phyloP scores from a whole-genome alignment of 2,797 vertebrate genomes.

The Helicolenus hilgendorfi region DNA sequence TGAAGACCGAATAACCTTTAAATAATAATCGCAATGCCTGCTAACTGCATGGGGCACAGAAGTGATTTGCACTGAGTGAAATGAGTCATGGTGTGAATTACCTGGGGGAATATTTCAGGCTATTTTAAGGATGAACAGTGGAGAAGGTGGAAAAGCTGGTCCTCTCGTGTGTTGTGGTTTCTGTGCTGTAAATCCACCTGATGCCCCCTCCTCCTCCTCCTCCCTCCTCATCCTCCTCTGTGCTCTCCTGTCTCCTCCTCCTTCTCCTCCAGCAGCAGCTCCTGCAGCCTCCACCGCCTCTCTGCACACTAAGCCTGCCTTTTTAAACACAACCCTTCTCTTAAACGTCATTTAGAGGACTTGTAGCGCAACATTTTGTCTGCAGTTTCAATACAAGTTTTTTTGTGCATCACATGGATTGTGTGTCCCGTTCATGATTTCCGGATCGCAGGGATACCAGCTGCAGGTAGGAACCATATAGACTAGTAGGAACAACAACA shows the following conservation, averaged over 20 bases:
- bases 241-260: neutral
- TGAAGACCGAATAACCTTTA: neutral
- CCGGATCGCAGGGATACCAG: slow-evolving; percentile 3
- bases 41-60: neutral
- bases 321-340: neutral
- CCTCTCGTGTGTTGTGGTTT: neutral
- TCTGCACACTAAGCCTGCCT: neutral
- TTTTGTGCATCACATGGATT: neutral
- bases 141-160: neutral
- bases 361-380: neutral
- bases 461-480: slow-evolving; percentile 58
- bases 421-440: slow-evolving; percentile 12
- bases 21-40: neutral
- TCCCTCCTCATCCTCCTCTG: slow-evolving; percentile 13
- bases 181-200: slow-evolving; percentile 10
- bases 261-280: neutral
- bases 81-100: too few relatives aligned
- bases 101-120: neutral
- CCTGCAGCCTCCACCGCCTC: neutral
- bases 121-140: neutral
- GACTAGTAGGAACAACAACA: neutral
- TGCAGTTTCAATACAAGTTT: neutral
- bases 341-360: neutral
- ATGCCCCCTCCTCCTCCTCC: slow-evolving; percentile 17
- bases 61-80: neutral